Base-by-base conservation (phyloP, 2,888 invertebrate species). In the Cerceris rybyensis region DNA sequence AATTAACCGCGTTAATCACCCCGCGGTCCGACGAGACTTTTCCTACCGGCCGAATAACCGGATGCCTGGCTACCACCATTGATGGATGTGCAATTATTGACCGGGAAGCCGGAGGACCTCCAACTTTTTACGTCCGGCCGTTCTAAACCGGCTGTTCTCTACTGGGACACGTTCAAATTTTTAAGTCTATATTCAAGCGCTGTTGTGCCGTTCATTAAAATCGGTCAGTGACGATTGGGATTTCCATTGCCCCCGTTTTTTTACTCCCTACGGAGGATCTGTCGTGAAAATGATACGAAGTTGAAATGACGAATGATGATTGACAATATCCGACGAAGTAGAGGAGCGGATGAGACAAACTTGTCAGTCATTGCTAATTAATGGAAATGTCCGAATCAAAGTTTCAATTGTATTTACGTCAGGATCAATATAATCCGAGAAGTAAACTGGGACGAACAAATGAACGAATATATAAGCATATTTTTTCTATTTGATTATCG, bases 1-100 rank as follows among this genome's bases (percentile, higher is more conserved):
- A 90, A 90, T 90, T 90, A 90, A 90, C 89, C 88, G 84, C 88
- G 90, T 90, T 90, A 90, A 90, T 90, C 90, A 90, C 88, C 82
- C 79, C 69, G 82, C 74, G 71, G 78, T 77, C 49, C 77, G 81
- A 84, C 86, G 63, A 83, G 78, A 89, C 84, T 88, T 90, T 89
- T 82, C 70, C 86, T 41, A 80, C 57, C 68, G 70, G 64, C 52
- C 63, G 65, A 68, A 60, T 46, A 39, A 70, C 67, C 49, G 65
- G 66, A 61, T 17, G 28, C 65, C 78, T 54, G 54, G 60, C 9
- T 7, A 52, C 39, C 50, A 52, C 64, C 58, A 65, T 75, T 70
- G 69, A 70, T 61, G 69, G 59, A 60, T 60, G 84, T 7, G 57
- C 64, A 81, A 83, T 61, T 85, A 86, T 75, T 82, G 81, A 75